Conservation (phyloP, 2,113 vertebrate genomes). For the Oryzias curvinotus region DNA sequence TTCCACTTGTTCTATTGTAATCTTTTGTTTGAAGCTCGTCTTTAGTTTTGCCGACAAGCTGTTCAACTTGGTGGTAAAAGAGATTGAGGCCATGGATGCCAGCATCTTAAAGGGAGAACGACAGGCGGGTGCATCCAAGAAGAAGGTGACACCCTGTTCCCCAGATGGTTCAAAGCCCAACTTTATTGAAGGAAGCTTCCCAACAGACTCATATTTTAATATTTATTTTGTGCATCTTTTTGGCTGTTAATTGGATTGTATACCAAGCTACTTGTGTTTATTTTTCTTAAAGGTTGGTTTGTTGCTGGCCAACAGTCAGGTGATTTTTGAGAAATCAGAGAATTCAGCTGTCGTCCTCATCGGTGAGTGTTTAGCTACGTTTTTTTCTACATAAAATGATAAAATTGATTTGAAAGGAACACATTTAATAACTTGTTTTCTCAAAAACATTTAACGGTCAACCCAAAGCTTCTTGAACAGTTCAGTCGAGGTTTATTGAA, state of each 20-base stretch:
- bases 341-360: conserved; percentile 88
- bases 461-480: neutral
- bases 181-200: too few species aligned
- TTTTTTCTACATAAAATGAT: neutral
- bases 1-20: neutral
- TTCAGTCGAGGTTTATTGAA: too few species aligned
- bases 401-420: neutral
- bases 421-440: neutral
- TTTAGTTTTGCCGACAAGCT: conserved; percentile 92
- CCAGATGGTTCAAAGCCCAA: too few species aligned
- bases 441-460: neutral
- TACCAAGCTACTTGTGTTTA: too few species aligned
- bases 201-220: too few species aligned
- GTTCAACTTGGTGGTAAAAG: conserved; percentile 87
- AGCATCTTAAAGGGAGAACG: conserved; percentile 88
- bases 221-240: too few species aligned
- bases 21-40: conserved; percentile 77
- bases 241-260: too few species aligned
- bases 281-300: conserved; percentile 89
- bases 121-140: conserved; percentile 65
- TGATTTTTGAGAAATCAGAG: conserved; percentile 95
- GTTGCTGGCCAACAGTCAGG: conserved; percentile 91
- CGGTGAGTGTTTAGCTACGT: conserved; percentile 79
- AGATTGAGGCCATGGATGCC: conserved; percentile 94
- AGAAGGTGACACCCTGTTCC: conserved; percentile 82